Percentiles rank a stretch among this genome's conserved stretches.
These are phyloP conservation scores for Agapornis roseicollis DNA, from an alignment of 2,113 vertebrate species.

Conservation along the genomic window DNA sequence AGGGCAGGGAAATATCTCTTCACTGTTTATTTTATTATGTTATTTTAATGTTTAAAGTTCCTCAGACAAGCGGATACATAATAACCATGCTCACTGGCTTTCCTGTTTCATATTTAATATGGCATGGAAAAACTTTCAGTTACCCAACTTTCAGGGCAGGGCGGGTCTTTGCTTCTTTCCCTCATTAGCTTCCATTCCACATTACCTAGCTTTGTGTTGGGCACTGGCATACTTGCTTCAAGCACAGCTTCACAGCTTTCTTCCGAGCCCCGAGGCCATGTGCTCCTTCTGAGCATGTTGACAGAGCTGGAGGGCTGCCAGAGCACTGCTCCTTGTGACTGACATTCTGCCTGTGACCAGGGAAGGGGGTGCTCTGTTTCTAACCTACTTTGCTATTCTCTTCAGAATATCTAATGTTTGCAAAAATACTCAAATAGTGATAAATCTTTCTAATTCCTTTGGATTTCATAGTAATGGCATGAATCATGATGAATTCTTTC, in stretches of 20 bases:
- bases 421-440: conserved; percentile 53
- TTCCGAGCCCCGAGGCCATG: background rate
- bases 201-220: background rate
- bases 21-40: background rate
- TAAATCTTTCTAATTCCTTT: conserved; percentile 69
- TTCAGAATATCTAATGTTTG: conserved; percentile 50
- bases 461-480: conserved; percentile 39
- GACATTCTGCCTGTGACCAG: background rate
- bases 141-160: background rate
- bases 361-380: background rate
- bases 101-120: background rate
- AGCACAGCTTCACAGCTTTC: background rate
- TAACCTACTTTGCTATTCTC: conserved; percentile 25
- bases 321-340: background rate
- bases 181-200: background rate
- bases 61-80: background rate
- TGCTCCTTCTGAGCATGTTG: background rate
- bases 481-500: conserved; percentile 70
- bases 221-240: background rate
- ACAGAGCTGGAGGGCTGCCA: background rate
- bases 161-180: background rate
- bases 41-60: background rate
- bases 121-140: background rate
- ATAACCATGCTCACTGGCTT: background rate
- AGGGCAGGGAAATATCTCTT: background rate